Percentiles rank a stretch among this genome's conserved stretches.
phyloP scores from a whole-genome alignment of 2,113 vertebrate species.

The Larimichthys crocea region DNA sequence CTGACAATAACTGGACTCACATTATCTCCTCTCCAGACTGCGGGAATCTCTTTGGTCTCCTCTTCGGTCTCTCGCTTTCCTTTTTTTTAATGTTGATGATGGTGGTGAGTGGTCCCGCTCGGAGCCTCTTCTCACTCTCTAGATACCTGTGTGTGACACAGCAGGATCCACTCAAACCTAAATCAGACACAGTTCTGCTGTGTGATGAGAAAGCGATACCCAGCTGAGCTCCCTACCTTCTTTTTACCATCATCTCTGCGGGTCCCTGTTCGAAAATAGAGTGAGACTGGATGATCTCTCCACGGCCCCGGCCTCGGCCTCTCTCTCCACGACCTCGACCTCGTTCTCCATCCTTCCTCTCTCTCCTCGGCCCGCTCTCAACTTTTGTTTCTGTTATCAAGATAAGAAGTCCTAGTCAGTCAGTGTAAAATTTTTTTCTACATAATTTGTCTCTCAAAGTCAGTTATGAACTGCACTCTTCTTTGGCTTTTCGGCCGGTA shows the following conservation, averaged over 20 bases:
- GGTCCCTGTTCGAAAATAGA: slow-evolving; percentile 99
- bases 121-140: slow-evolving; percentile 89
- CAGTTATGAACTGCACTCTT: slow-evolving; percentile 90
- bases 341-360: slow-evolving; percentile 87
- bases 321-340: slow-evolving; percentile 89
- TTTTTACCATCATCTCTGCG: slow-evolving; percentile 94
- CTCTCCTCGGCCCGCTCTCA: slow-evolving; percentile 86
- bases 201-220: neutral
- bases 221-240: slow-evolving; percentile 81
- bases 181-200: neutral
- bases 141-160: slow-evolving; percentile 82
- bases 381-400: slow-evolving; percentile 85
- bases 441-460: neutral
- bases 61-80: slow-evolving; percentile 97
- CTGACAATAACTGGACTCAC: slow-evolving; percentile 77
- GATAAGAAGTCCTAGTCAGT: neutral
- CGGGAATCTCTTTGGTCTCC: slow-evolving; percentile 95
- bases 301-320: slow-evolving; percentile 89
- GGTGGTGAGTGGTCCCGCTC: slow-evolving; percentile 90
- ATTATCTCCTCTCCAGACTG: slow-evolving; percentile 91
- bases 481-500: slow-evolving; percentile 94
- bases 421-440: neutral
- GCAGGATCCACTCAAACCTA: neutral
- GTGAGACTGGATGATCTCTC: slow-evolving; percentile 95
- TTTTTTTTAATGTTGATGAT: slow-evolving; percentile 99